Base-by-base conservation (phyloP, 2,797 vertebrate species). In the Syncerus caffer region DNA sequence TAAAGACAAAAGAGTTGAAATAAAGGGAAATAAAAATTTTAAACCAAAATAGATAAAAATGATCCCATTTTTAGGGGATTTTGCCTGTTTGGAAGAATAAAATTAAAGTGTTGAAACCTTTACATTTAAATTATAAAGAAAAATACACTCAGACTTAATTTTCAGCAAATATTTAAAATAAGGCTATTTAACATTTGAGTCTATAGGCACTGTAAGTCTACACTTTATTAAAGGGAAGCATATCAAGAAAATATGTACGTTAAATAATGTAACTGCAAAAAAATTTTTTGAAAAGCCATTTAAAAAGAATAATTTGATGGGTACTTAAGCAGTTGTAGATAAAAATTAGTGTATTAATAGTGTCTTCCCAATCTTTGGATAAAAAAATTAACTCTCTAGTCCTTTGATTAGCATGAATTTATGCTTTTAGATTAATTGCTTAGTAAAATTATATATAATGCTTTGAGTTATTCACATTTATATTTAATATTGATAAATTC, bases 351-450 rank as follows among this genome's bases (percentile, higher is more conserved):
- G 89, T 98, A 67, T 64, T 34, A 74, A 78, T 93, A 93, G 4
- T 82, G 27, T 95, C 85, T 97, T 96, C 47, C 82, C 67, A 95
- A 9, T 47, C 90, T 95, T 96, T 83, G 55, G 45, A 84, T 95
- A 50, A 90, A 93, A 95, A 95, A 85, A 53, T 34, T 74, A 87
- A 67, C 55, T 45, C 27, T 83, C 16, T 85, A 50, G 31, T 96
- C 29, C 82, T 95, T 95, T 97, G 88, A 85, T 92, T 90, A 97
- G 94, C 96, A 4, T 95, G 78, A 89, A 87, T 91, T 98, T 87
- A 64, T 89, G 95, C 53, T 94, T 97, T 98, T 95, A 98, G 86
- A 83, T 97, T 96, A 97, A 62, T 93, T 93, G 51, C 58, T 60
- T 96, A 94, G 93, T 89, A 96, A 95, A 97, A 95, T 97, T 90